phyloP scores from a whole-genome alignment of 2,113 vertebrate species.

The Oreochromis spilurus region DNA sequence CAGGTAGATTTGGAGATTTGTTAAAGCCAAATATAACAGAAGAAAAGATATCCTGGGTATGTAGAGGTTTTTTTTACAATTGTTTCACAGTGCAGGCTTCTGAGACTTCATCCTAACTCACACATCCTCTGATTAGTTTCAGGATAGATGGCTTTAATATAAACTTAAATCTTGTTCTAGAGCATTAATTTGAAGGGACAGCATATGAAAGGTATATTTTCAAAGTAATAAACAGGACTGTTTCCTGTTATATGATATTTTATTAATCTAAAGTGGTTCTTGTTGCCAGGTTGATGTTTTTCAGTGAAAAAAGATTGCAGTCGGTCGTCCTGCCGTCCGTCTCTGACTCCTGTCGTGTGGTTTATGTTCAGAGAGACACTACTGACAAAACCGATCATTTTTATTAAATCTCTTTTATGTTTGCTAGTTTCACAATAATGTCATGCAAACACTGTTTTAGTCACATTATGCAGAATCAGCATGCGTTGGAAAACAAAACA shows the following conservation, averaged over 20 bases:
- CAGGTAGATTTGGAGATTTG: not conserved
- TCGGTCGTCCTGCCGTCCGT: not conserved
- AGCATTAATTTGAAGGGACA: not conserved
- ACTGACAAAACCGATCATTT: not conserved
- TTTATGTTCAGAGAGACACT: not conserved
- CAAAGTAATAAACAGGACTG: not conserved
- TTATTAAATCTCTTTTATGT: not conserved
- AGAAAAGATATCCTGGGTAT: not conserved
- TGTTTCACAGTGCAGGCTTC: not conserved
- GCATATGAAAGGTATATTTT: not conserved
- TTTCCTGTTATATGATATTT: not conserved
- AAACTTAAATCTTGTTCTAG: not conserved
- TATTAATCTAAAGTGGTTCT: not conserved
- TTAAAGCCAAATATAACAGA: not conserved
- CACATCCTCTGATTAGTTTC: fast-evolving
- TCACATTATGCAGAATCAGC: not conserved
- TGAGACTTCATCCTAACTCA: not conserved
- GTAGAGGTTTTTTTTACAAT: fast-evolving
- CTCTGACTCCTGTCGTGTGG: not conserved
- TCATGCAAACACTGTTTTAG: not conserved
- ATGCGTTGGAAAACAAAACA: not conserved
- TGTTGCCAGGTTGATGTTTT: not conserved
- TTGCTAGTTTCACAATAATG: not conserved
- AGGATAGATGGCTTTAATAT: not conserved
- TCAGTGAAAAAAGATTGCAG: not conserved